Base-by-base conservation (phyloP, 2,888 invertebrate species). In the Protodeltote pygarga region DNA sequence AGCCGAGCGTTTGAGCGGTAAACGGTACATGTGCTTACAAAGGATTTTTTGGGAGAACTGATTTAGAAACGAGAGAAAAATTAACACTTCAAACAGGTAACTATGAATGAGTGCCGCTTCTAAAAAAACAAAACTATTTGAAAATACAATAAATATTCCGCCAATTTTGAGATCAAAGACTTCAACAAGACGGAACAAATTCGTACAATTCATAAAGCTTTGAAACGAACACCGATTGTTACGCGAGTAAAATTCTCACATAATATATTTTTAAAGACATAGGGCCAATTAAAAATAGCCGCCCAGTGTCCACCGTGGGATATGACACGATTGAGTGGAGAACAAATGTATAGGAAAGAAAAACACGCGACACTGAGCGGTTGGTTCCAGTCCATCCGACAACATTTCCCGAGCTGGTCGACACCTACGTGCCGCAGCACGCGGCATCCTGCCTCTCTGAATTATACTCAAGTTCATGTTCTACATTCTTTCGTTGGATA, bases 371-470 rank as follows among this genome's bases (percentile, higher is more conserved):
- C 82, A 83, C 77, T 75, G 62, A 50, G 73, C 74, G 78, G 66
- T 60, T 65, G 70, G 66, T 70, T 77, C 80, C 89, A 89, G 89
- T 89, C 76, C 75, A 83, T 79, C 83, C 85, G 82, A 81, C 78
- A 85, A 78, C 87, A 82, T 84, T 87, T 87, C 75, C 73, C 84
- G 84, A 73, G 88, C 72, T 84, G 84, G 89, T 84, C 89, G 88
- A 75, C 83, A 79, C 75, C 77, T 74, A 77, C 80, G 83, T 79
- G 78, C 79, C 63, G 62, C 63, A 24, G 19, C 40, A 41, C 29
- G 27, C 34, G 32, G 35, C 21, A 13, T 29, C 15, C 31, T 48
- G 40, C 32, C 44, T 46, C 19, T 15, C 16, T 38, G 29, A 37
- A 33, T 45, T 39, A 40, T 53, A 38, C 31, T 32, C 40, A 37